phyloP scores from a whole-genome alignment of 1,140 invertebrate genomes.

The Drosophila grimshawi region DNA sequence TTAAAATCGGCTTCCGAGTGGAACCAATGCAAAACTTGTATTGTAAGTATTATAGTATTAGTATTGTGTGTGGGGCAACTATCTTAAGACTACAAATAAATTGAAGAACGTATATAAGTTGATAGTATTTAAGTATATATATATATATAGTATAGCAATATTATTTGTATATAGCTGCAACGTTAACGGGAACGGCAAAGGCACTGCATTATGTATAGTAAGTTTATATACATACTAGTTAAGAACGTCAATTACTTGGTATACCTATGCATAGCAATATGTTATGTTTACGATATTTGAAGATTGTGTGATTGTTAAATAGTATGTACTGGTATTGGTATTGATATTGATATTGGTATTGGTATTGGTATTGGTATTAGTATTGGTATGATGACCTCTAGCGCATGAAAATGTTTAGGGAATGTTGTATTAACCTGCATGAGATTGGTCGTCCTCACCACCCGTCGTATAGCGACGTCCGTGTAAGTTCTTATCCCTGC shows the following conservation, averaged over 20 bases:
- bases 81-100: slow-evolving; percentile 47
- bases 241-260: slow-evolving; percentile 50
- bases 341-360: slow-evolving; percentile 4
- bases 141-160: neutral
- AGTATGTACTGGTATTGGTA: neutral
- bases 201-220: slow-evolving; percentile 28
- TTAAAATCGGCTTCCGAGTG: slow-evolving; percentile 23
- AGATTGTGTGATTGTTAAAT: slow-evolving; percentile 12
- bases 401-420: slow-evolving; percentile 24
- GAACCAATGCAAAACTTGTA: slow-evolving; percentile 7
- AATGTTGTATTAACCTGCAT: slow-evolving; percentile 87
- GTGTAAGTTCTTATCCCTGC: slow-evolving; percentile 88
- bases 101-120: slow-evolving; percentile 15
- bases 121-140: slow-evolving; percentile 14
- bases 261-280: slow-evolving; percentile 48
- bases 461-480: slow-evolving; percentile 89
- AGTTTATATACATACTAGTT: slow-evolving; percentile 16
- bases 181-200: slow-evolving; percentile 32
- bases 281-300: slow-evolving; percentile 40
- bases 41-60: slow-evolving; percentile 5
- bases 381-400: slow-evolving; percentile 23
- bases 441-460: slow-evolving; percentile 89
- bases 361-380: neutral
- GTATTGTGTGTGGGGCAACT: slow-evolving; percentile 11
- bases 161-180: slow-evolving; percentile 19